Percentiles rank a stretch among this genome's conserved stretches.
Conservation (phyloP, 2,888 invertebrate species). For the Hirtodrosophila trivittata region DNA sequence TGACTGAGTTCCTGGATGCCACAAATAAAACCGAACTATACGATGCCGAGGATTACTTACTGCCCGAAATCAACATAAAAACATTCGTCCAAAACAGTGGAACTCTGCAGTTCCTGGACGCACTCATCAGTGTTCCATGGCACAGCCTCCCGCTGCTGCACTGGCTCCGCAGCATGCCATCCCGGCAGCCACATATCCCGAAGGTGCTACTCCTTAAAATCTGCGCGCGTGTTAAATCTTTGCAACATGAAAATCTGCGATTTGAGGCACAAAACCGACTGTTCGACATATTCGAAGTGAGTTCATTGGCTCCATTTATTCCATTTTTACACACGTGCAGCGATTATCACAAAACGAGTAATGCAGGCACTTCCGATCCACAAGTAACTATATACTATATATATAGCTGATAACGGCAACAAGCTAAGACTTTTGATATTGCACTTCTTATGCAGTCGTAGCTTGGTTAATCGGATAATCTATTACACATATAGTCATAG, state of each 20-base stretch:
- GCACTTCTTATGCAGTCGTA: too few relatives aligned
- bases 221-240: conserved; percentile 54
- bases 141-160: conserved; percentile 73
- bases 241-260: conserved; percentile 70
- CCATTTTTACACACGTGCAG: too few relatives aligned
- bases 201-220: conserved; percentile 52
- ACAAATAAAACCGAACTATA: conserved; percentile 75
- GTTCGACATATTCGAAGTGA: conserved; percentile 38
- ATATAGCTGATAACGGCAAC: too few relatives aligned
- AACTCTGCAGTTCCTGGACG: conserved; percentile 23
- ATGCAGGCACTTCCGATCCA: too few relatives aligned
- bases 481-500: too few relatives aligned
- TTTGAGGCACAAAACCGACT: conserved; percentile 31
- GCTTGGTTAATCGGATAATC: too few relatives aligned
- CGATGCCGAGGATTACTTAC: conserved; percentile 53
- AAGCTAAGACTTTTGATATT: too few relatives aligned
- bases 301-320: not conserved
- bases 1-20: conserved; percentile 61
- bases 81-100: conserved; percentile 46
- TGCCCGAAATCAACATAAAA: conserved; percentile 39
- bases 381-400: too few relatives aligned
- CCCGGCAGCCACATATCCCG: conserved; percentile 10
- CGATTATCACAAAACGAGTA: too few relatives aligned
- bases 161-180: conserved; percentile 55
- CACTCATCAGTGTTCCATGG: conserved; percentile 66